Evolutionary conservation across 2,797 vertebrate genomes (phyloP), one percentile per base, ranked within the genome.

Genomic region (Enteromius unitaeniatus): DNA sequence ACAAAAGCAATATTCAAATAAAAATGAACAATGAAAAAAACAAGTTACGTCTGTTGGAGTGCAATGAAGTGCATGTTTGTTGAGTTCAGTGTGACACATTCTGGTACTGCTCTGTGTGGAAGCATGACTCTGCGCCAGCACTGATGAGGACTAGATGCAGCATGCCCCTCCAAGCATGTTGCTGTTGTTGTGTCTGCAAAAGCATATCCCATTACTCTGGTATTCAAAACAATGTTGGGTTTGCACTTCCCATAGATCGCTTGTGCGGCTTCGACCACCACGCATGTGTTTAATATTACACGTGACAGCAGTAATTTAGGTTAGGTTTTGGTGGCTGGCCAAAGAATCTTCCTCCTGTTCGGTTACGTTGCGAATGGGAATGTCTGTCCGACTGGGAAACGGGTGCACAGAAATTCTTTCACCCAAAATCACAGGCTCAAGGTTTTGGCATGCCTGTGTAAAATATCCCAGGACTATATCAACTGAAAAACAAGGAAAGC

Each of bases 41-140:
- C 1, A 23, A 28, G 65, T 17, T 28, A 64, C 3, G 8, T 42
- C 69, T 58, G 26, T 26, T 72, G 37, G 14, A 14, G 4, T 64
- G 53, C 64, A 47, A 45, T 47, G 28, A 77, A 79, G 79, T 31
- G 65, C 19, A 21, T 74, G 80, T 74, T 78, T 86, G 77, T 67
- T 53, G 75, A 75, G 76, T 75, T 79, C 40, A 83, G 21, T 64
- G 78, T 82, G 68, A 73, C 78, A 88, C 86, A 84, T 65, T 72
- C 84, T 84, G 84, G 81, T 68, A 87, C 86, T 82, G 75, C 62
- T 76, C 74, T 51, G 42, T 84, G 82, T 64, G 21, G 14, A 64
- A 81, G 60, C 82, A 76, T 47, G 53, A 47, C 37, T 82, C 69
- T 76, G 75, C 58, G 68, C 81, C 86, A 85, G 53, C 55, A 82